Evolutionary conservation across 1,140 invertebrate genomes (phyloP).

Genomic region (Leguminivora glycinivorella): DNA sequence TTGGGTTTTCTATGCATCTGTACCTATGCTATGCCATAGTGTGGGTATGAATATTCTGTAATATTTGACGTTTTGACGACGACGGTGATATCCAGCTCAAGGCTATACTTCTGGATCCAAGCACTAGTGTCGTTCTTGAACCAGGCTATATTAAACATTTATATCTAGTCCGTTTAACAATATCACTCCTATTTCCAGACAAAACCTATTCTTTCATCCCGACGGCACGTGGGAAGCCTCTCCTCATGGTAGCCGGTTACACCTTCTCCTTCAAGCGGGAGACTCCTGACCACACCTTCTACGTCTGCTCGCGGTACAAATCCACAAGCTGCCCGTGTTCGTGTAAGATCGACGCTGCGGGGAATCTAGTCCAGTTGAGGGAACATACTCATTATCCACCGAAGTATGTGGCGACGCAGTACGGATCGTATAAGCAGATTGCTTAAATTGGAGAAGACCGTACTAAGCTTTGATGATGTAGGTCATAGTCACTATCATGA

Average conservation of each 20-base stretch:
- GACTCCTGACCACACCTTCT: constrained; percentile 17
- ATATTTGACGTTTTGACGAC: no score
- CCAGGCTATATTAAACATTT: no score
- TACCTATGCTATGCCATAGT: no score
- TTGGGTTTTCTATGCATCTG: no score
- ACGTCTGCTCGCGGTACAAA: constrained; percentile 49
- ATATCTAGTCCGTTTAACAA: background rate
- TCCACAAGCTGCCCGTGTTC: constrained; percentile 34
- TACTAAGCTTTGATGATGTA: no score
- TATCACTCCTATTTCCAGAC: background rate
- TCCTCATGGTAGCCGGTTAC: constrained; percentile 40
- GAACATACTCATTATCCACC: constrained; percentile 5
- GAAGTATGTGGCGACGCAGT: background rate
- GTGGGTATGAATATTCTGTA: no score
- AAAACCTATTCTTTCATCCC: background rate
- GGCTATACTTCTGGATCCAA: no score
- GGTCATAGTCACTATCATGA: no score
- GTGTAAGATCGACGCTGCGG: constrained; percentile 41
- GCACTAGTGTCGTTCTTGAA: no score
- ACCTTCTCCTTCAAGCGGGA: constrained; percentile 35
- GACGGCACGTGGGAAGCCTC: background rate
- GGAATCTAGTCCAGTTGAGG: constrained; percentile 38
- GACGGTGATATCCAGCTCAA: no score
- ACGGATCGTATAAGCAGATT: constrained; percentile 19
- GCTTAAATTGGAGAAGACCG: background rate